Evolutionary conservation across 1,140 invertebrate genomes (phyloP).

Genomic region (Drosophila sechellia): DNA sequence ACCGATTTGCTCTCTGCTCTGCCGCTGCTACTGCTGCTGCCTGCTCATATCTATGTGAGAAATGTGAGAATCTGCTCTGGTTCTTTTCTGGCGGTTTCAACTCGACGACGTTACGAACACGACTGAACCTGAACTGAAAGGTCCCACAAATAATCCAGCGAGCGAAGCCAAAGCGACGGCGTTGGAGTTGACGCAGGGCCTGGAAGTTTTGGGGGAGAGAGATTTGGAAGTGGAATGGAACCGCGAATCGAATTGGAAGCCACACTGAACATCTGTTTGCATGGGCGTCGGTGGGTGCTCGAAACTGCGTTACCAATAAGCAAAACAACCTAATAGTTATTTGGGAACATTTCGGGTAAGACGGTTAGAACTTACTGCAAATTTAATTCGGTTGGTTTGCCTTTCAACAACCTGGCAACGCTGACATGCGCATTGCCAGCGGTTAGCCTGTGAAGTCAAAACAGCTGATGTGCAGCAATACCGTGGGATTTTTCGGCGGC

Average conservation of each 20-base stretch:
- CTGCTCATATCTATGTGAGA: conserved; percentile 22
- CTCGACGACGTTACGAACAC: conserved; percentile 75
- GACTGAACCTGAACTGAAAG: conserved; percentile 61
- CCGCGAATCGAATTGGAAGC: conserved; percentile 12
- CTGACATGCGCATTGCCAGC: conserved; percentile 15
- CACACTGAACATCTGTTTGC: conserved; percentile 46
- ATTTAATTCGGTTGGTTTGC: not conserved
- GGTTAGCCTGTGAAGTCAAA: not conserved
- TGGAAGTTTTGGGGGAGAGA: conserved; percentile 57
- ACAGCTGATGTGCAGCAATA: not conserved
- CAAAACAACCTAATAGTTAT: conserved; percentile 2
- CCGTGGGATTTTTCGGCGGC: not conserved
- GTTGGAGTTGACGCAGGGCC: conserved; percentile 81
- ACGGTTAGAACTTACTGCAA: not conserved
- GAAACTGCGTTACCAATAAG: not conserved
- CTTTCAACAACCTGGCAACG: not conserved
- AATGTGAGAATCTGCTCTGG: conserved; percentile 21
- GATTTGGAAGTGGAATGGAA: conserved; percentile 13
- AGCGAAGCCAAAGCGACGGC: conserved; percentile 68
- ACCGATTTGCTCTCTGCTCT: conserved; percentile 46
- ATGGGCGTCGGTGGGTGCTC: conserved; percentile 27
- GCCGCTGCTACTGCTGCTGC: conserved; percentile 41
- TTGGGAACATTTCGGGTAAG: no score
- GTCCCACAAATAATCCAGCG: conserved; percentile 26
- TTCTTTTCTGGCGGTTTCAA: conserved; percentile 44